phyloP scores from a whole-genome alignment of 2,888 invertebrate genomes.

The Eurois occulta region DNA sequence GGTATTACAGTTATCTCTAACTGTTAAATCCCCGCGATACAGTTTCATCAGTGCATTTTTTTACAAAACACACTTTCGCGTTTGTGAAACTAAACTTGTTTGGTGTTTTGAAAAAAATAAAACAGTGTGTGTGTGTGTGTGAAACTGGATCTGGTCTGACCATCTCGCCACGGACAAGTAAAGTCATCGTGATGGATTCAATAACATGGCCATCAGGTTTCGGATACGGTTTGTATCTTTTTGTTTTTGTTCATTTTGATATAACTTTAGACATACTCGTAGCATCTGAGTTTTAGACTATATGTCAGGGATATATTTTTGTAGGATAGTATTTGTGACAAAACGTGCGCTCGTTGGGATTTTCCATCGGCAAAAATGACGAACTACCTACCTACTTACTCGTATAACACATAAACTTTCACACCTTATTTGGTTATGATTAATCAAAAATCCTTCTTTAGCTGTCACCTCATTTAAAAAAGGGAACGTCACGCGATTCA shows the following conservation, averaged over 20 bases:
- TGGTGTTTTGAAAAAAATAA: constrained; percentile 39
- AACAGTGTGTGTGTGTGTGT: too few species aligned
- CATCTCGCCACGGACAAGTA: neutral
- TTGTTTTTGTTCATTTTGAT: neutral
- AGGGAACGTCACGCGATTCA: neutral
- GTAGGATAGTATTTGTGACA: neutral
- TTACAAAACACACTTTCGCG: constrained; percentile 6
- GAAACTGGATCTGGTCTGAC: constrained; percentile 20
- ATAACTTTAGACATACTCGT: neutral
- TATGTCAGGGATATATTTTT: neutral
- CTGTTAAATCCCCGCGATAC: neutral
- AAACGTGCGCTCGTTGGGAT: neutral
- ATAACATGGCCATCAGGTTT: neutral
- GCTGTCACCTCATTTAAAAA: neutral
- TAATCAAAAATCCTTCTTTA: neutral
- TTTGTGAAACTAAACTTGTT: constrained; percentile 27
- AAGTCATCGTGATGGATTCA: neutral
- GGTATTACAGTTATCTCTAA: neutral
- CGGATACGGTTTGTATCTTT: constrained; percentile 27
- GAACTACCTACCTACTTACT: too few species aligned
- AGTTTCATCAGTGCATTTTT: neutral
- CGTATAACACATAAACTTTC: neutral
- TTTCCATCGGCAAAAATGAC: neutral
- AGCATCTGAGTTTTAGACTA: neutral
- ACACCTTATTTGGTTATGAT: too few species aligned